Conservation (phyloP, 2,797 vertebrate genomes). For the Hippopotamyrus pictus region DNA sequence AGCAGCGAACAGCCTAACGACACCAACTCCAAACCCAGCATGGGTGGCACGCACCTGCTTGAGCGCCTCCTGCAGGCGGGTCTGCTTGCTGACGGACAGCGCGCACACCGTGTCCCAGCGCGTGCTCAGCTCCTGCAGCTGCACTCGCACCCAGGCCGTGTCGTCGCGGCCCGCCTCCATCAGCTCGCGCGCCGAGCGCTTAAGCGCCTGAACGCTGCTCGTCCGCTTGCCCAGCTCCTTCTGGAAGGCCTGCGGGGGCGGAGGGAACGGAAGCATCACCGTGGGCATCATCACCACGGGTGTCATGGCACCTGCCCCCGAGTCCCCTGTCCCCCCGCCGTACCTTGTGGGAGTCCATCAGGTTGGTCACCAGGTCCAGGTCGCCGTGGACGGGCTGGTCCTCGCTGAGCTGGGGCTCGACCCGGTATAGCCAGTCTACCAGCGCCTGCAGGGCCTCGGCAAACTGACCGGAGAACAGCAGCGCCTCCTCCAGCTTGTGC, state of each 20-base stretch:
- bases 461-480: slow-evolving; percentile 97
- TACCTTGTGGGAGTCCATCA: slow-evolving; percentile 98
- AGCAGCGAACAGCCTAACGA: background rate
- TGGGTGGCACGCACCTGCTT: slow-evolving; percentile 74
- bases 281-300: background rate
- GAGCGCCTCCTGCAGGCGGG: slow-evolving; percentile 83
- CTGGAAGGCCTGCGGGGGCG: slow-evolving; percentile 75
- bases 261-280: background rate
- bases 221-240: slow-evolving; percentile 96
- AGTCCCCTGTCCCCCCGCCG: background rate
- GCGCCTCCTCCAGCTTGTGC: slow-evolving; percentile 95
- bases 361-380: slow-evolving; percentile 92
- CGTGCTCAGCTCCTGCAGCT: slow-evolving; percentile 93
- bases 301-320: too few relatives aligned
- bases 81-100: slow-evolving; percentile 90
- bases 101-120: slow-evolving; percentile 96
- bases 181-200: slow-evolving; percentile 90
- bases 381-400: slow-evolving; percentile 94
- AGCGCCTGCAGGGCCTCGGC: slow-evolving; percentile 92
- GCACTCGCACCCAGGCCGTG: slow-evolving; percentile 95
- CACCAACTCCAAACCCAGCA: background rate
- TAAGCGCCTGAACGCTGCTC: slow-evolving; percentile 84
- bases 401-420: slow-evolving; percentile 90
- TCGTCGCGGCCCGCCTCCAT: slow-evolving; percentile 89
- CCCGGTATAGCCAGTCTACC: slow-evolving; percentile 96